Conservation (phyloP, 2,113 vertebrate species). For the Sterrhoptilus dennistouni region DNA sequence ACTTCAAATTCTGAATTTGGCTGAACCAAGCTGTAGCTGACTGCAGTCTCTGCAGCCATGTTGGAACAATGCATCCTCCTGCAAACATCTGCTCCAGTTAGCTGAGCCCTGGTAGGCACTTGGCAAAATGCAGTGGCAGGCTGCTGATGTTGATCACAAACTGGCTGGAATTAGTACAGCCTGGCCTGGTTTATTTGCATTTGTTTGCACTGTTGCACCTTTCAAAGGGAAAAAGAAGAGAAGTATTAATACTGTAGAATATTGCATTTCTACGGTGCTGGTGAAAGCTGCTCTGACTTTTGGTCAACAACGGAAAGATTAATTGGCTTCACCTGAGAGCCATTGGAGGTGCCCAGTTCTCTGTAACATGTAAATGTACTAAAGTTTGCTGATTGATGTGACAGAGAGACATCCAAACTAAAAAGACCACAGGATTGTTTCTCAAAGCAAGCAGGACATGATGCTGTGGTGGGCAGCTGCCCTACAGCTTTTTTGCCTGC, state of each 20-base stretch:
- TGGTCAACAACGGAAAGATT: neutral
- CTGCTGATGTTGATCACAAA: neutral
- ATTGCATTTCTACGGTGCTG: neutral
- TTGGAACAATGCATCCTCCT: neutral
- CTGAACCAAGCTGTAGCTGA: neutral
- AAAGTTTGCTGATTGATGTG: neutral
- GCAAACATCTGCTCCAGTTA: constrained; percentile 13
- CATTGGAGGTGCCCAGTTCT: neutral
- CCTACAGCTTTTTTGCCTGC: neutral
- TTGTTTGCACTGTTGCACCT: neutral
- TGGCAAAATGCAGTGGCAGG: neutral
- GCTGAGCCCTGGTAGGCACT: neutral
- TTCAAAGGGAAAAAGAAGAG: neutral
- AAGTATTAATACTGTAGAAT: neutral
- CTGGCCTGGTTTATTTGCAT: neutral
- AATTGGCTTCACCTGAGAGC: neutral
- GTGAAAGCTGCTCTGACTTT: neutral
- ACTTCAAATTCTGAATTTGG: neutral
- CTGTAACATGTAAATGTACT: neutral
- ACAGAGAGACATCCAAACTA: neutral
- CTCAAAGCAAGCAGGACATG: neutral
- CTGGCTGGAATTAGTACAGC: neutral
- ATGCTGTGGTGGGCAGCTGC: neutral
- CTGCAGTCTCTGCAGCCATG: neutral
- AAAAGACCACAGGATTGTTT: neutral